A percentile compares a stretch with the other conserved stretches of the same genome.
These are phyloP conservation scores for Hyles euphorbiae DNA, from an alignment of 1,140 invertebrate species.

Conservation along the genomic window DNA sequence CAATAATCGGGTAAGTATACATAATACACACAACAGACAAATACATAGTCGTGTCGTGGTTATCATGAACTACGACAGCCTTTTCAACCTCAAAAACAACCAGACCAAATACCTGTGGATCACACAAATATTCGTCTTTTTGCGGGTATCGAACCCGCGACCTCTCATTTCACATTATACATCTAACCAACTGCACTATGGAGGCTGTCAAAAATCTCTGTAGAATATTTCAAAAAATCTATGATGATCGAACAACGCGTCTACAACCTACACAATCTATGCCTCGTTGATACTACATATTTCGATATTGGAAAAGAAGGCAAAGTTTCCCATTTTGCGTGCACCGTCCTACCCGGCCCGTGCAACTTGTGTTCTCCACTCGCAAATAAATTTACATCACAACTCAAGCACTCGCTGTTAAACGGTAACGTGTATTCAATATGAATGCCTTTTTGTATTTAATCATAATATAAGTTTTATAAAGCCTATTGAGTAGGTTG, in stretches of 20 bases:
- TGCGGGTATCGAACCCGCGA: too few relatives aligned
- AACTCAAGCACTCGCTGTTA: constrained; percentile 1
- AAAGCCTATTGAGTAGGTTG: too few relatives aligned
- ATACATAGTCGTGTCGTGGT: background rate
- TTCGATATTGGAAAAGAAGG: constrained; percentile 56
- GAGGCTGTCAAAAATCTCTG: background rate
- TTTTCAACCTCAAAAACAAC: background rate
- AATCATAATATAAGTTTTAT: too few relatives aligned
- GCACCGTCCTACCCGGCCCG: constrained; percentile 26
- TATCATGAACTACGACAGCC: too few relatives aligned
- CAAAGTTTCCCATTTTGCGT: constrained; percentile 55
- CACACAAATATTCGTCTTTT: too few relatives aligned
- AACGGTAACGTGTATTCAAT: too few relatives aligned
- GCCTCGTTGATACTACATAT: constrained; percentile 36
- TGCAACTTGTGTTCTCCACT: constrained; percentile 33
- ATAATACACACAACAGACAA: background rate
- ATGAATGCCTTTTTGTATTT: too few relatives aligned
- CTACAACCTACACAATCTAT: constrained; percentile 8
- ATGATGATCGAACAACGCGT: background rate
- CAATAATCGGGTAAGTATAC: too few relatives aligned
- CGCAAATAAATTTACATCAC: constrained; percentile 23
- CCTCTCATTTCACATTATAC: too few relatives aligned
- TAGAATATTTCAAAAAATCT: too few relatives aligned
- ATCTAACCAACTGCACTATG: too few relatives aligned
- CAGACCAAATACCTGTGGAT: too few relatives aligned